Percentiles rank a stretch among this genome's conserved stretches.
Conservation (phyloP, 2,113 vertebrate species). For the Saimiri boliviensis region DNA sequence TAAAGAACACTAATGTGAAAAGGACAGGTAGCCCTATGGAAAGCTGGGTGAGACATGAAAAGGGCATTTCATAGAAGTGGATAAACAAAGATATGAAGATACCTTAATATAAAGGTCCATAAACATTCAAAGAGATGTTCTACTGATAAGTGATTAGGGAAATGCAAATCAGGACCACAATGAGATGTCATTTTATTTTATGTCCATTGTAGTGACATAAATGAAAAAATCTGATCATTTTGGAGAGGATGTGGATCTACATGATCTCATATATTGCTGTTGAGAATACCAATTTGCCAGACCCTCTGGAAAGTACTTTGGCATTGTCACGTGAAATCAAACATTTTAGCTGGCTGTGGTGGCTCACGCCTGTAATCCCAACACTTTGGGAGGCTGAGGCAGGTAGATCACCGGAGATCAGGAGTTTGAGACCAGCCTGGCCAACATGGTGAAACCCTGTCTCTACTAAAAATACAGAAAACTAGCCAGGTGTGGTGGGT, state of each 20-base stretch:
- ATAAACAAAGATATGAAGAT: background rate
- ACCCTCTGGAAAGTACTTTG: background rate
- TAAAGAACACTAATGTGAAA: background rate
- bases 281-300: background rate
- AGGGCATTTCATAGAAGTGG: background rate
- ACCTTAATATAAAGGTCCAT: background rate
- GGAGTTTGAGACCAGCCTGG: no score
- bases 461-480: no score
- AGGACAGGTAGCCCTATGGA: background rate
- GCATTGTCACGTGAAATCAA: background rate
- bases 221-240: background rate
- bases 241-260: background rate
- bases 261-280: background rate
- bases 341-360: background rate
- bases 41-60: background rate
- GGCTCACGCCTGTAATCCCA: no score
- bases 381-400: no score
- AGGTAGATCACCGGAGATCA: no score
- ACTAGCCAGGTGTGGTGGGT: no score
- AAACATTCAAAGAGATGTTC: background rate
- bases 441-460: no score
- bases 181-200: background rate
- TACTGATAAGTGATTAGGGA: background rate
- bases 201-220: background rate
- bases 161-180: background rate